Base-by-base conservation (phyloP, 2,113 vertebrate species). In the Sylvietta virens region DNA sequence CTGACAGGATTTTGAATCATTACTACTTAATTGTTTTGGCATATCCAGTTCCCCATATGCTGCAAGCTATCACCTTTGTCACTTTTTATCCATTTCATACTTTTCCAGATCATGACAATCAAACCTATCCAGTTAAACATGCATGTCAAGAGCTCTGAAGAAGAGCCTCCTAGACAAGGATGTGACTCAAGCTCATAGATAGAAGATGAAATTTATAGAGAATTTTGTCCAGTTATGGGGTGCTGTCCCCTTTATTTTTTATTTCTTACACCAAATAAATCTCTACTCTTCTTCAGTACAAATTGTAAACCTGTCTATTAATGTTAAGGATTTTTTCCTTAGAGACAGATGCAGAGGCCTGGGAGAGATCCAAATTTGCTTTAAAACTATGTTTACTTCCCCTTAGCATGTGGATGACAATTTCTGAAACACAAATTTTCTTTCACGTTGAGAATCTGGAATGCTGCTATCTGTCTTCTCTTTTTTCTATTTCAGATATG, bases 161-260 rank as follows among this genome's bases (percentile, higher is more conserved):
- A 66, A 77, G 18, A 54, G 14, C 9, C 7, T 47, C 10, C 20
- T 70, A 35, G 47, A 74, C 14, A 73, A 74, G 26, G 35, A 54
- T 0, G 0, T 31, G 21, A 66, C 30, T 54, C 35, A 64, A 21
- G 14, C 7, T 64, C 35, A 19, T 26, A 15, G 14, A 45, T 3
- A 54, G 17, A 83, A 81, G 47, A 73, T 6, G 8, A 69, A 77
- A 57, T 66, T 15, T 79, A 15, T 47, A 72, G 12, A 44, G 6
- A 24, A 40, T 13, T 65, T 74, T 58, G 9, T 51, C 15, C 17
- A 66, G 11, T 45, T 30, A 40, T n/a, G 48, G 3, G 4, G 11
- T 69, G 12, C 10, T 72, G 10, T 33, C 5, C 2, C 22, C 26
- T 82, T 66, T 62, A 37, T 45, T 17, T 72, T 50, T 79, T 86